Conservation (phyloP, 2,113 vertebrate species). For the Cnemophilus loriae region DNA sequence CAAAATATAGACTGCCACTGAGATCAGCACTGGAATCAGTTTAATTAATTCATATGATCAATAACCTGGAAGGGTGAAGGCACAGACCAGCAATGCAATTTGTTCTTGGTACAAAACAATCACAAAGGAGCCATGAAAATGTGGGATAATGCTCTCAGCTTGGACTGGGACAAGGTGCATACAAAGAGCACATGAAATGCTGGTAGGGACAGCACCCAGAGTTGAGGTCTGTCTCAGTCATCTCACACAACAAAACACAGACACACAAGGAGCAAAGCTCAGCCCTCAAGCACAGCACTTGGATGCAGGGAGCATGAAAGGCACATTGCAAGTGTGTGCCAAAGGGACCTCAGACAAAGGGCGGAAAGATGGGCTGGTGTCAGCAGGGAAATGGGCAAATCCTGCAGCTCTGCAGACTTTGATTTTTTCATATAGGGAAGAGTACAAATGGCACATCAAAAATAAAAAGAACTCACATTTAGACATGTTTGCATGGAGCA, state of each 20-base stretch:
- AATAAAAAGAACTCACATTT: neutral
- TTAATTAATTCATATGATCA: constrained; percentile 64
- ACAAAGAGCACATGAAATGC: neutral
- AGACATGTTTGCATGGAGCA: neutral
- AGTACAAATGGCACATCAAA: neutral
- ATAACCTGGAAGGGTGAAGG: constrained; percentile 40
- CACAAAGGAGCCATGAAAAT: neutral
- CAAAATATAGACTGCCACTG: constrained; percentile 25
- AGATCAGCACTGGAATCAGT: constrained; percentile 50
- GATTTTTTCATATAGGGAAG: neutral
- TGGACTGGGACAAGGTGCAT: accelerated
- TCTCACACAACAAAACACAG: neutral
- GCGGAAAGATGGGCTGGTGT: neutral
- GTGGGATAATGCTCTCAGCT: neutral
- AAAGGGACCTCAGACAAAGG: neutral
- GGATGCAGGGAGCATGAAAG: neutral
- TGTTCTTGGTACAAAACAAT: neutral
- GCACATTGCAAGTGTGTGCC: neutral
- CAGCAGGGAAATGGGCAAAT: neutral
- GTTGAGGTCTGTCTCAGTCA: accelerated
- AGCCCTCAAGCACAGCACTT: neutral
- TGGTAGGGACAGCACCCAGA: neutral
- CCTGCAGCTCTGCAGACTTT: neutral
- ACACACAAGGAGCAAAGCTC: neutral
- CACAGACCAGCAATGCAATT: neutral